Base-by-base conservation (phyloP, 2,797 vertebrate genomes). In the Salmo trutta region DNA sequence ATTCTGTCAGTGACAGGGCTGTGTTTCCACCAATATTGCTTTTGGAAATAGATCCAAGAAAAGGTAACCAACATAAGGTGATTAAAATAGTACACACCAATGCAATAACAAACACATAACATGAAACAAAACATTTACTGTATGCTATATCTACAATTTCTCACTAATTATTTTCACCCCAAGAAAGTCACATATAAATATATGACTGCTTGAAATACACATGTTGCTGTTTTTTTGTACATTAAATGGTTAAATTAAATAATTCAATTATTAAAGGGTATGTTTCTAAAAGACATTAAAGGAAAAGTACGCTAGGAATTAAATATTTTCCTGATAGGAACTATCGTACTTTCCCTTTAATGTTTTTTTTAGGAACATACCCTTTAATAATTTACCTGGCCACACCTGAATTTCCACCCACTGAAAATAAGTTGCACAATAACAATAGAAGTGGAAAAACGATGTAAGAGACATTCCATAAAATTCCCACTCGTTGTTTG, bases 301-400 rank as follows among this genome's bases (percentile, higher is more conserved):
- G 36, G 6, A 36, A 5, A 36, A 36, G 6, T 36, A 7, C 6
- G 36, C 1, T 36, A 36, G 36, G 36, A 36, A 7, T 6, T 36
- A 36, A 36, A 36, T 36, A 36, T 4, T 31, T 31, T 4, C 31
- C 31, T 31, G 4, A 31, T 31, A 31, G 19, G 41, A 31, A 7
- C 71, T 54, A 21, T n/a, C 16, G 21, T 67, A 16, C 4, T 31
- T 33, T 47, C 6, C 73, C 73, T 56, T 74, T 74, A 64, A 74
- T 47, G 73, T 64, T 6, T 27, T 36, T 47, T 12, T 47, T 47
- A 12, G n/a, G 33, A n/a, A 64, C 56, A 27, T 74, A 12, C 73
- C 73, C 73, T 74, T 74, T 64, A 83, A 83, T 62, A 21, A 56
- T 77, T 79, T 33, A 79, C 78, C 78, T 80, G 81, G 73, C 59